Base-by-base conservation (phyloP, 2,113 vertebrate genomes). In the Plecturocebus donacophilus region DNA sequence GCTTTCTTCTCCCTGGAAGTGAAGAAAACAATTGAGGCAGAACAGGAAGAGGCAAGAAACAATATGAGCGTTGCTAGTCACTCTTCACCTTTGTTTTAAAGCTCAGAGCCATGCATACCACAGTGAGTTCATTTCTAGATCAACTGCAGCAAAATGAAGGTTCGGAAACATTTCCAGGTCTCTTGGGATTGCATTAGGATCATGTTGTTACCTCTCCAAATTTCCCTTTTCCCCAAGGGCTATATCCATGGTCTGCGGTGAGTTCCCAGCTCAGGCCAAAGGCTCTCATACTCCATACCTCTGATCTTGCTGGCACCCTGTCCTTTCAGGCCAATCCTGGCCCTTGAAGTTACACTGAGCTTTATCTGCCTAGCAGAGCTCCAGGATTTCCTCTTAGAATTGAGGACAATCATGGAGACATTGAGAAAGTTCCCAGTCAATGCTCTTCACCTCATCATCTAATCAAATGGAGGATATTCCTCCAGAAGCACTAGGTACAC, bases 1-100 rank as follows among this genome's bases (percentile, higher is more conserved):
- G 61, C 79, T 32, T 54, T 94, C 95, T 98, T 97, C 94, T 96
- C 87, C 90, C 97, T 98, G 84, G 23, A 71, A 64, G 38, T 45
- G 80, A 64, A 97, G 70, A 90, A 82, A 94, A 97, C 25, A 92
- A 76, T 87, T 71, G 19, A 58, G 61, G 68, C 40, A 81, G 35
- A 90, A 77, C 14, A 87, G 35, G 45, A 77, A 77, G 35, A 85
- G 40, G 71, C 32, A 52, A 47, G 66, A 89, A 92, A 12, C 0
- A 0, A 14, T 10, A 2, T 38, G 42, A 45, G 14, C 13, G 66
- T 70, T 56, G 6, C 75, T 68, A 25, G n/a, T 38, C 27, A 40
- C 45, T 32, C 35, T 96, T 68, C 42, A 45, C n/a, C 40, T 49
- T 61, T 10, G 23, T 81, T 76, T 92, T 27, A 64, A 76, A 80